phyloP scores from a whole-genome alignment of 1,140 invertebrate genomes.

The Orchesella cincta region DNA sequence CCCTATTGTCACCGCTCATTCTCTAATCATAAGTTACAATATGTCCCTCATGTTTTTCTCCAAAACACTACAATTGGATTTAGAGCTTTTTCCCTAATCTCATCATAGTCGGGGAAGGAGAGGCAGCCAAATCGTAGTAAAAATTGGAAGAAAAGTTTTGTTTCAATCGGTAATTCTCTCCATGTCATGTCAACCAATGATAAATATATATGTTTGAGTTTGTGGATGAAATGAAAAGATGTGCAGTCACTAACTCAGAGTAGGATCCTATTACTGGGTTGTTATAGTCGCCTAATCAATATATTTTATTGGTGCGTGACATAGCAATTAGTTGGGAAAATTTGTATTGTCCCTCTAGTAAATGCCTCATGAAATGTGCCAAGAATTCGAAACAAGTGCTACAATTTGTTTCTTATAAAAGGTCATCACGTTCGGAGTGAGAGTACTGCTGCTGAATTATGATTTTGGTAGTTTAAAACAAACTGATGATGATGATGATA shows the following conservation, averaged over 20 bases:
- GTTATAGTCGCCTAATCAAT: no score
- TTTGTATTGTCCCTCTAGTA: slow-evolving; percentile 5
- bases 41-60: not conserved
- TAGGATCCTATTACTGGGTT: no score
- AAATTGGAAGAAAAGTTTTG: no score
- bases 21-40: slow-evolving; percentile 14
- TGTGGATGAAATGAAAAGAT: no score
- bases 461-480: not conserved
- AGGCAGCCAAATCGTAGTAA: no score
- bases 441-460: not conserved
- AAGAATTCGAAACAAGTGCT: slow-evolving; percentile 10
- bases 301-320: no score
- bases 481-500: no score
- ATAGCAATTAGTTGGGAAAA: not conserved
- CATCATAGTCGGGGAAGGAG: not conserved
- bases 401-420: no score
- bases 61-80: slow-evolving; percentile 2
- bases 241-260: no score
- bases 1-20: not conserved
- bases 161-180: no score
- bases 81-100: slow-evolving; percentile 5
- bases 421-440: not conserved
- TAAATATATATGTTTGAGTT: no score
- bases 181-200: no score
- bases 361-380: not conserved